Percentiles rank a stretch among this genome's conserved stretches.
Conservation (phyloP, 2,888 invertebrate species). For the Erebia palarica region DNA sequence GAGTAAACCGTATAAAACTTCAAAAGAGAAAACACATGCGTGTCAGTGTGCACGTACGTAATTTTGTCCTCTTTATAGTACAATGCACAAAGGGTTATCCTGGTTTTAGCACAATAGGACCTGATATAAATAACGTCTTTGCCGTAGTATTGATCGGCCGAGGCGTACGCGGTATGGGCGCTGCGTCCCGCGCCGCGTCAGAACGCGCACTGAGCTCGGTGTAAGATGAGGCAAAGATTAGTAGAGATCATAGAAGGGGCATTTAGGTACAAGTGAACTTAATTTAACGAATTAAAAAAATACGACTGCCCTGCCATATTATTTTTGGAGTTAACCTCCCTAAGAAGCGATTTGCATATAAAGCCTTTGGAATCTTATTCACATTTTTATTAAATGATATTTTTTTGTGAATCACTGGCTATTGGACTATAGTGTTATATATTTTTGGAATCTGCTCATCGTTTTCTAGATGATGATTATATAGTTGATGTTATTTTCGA, state of each 20-base stretch:
- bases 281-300: too few species aligned
- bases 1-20: not conserved
- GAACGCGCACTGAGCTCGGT: slow-evolving; percentile 63
- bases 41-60: slow-evolving; percentile 40
- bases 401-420: too few species aligned
- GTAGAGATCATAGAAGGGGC: slow-evolving; percentile 28
- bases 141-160: slow-evolving; percentile 43
- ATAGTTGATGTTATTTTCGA: too few species aligned
- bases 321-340: too few species aligned
- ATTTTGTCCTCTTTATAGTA: slow-evolving; percentile 40
- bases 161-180: slow-evolving; percentile 38
- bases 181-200: slow-evolving; percentile 63
- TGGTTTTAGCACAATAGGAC: not conserved
- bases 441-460: too few species aligned
- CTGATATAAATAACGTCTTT: not conserved
- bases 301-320: too few species aligned
- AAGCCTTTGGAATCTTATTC: too few species aligned
- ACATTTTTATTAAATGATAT: too few species aligned
- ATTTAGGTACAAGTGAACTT: slow-evolving; percentile 24
- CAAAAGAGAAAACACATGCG: not conserved
- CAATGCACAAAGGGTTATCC: slow-evolving; percentile 6
- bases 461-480: too few species aligned
- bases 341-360: too few species aligned
- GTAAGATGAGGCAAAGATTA: slow-evolving; percentile 34
- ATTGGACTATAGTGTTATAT: too few species aligned